phyloP scores from a whole-genome alignment of 1,140 invertebrate species.

The Atta texana region DNA sequence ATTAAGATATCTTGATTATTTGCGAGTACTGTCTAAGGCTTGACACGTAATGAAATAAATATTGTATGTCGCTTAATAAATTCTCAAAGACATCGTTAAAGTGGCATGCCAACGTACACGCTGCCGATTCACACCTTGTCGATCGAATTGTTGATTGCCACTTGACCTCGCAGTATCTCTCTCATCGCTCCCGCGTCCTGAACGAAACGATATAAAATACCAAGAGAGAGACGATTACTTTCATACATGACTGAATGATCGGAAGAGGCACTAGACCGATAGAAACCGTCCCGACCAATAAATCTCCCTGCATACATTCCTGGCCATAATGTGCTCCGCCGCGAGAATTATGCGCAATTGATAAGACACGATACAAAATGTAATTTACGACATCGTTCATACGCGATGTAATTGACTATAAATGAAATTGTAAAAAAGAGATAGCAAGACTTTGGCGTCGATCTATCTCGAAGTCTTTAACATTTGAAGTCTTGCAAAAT shows the following conservation, averaged over 20 bases:
- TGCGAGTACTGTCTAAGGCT: neutral
- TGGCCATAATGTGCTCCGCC: conserved; percentile 50
- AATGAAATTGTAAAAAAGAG: conserved; percentile 63
- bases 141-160: conserved; percentile 66
- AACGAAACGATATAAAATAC: conserved; percentile 14
- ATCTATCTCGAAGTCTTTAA: conserved; percentile 1
- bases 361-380: conserved; percentile 72
- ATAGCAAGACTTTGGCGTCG: conserved; percentile 6
- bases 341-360: conserved; percentile 71
- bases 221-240: conserved; percentile 36
- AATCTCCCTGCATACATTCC: conserved; percentile 66
- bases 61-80: conserved; percentile 44
- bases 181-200: conserved; percentile 14
- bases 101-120: neutral
- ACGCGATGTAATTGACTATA: conserved; percentile 66
- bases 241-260: conserved; percentile 51
- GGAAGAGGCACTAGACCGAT: conserved; percentile 56
- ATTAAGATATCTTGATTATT: neutral
- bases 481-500: conserved; percentile 9
- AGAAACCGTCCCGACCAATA: conserved; percentile 69
- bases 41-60: conserved; percentile 28
- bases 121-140: conserved; percentile 9
- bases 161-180: conserved; percentile 62
- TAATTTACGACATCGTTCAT: conserved; percentile 71
- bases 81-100: conserved; percentile 35